Percentiles rank a stretch among this genome's conserved stretches.
Evolutionary conservation across 2,888 invertebrate genomes (phyloP).

Genomic region (Stenchaetothrips biformis): DNA sequence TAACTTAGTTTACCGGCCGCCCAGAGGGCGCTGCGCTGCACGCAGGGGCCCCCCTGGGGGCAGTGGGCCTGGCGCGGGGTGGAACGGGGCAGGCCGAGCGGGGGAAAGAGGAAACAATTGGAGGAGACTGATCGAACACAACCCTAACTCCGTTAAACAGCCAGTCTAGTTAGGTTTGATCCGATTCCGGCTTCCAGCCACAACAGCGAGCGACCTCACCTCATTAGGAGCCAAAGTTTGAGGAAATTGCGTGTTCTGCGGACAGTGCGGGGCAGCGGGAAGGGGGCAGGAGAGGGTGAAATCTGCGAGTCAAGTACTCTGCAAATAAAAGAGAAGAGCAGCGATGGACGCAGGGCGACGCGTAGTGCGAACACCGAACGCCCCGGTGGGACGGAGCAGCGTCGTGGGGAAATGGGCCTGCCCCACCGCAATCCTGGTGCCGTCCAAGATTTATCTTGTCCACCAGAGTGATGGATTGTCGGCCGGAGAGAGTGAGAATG

Average conservation of each 20-base stretch:
- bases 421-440: background rate
- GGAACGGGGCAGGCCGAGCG: background rate
- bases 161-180: constrained; percentile 17
- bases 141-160: constrained; percentile 11
- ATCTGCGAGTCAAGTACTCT: background rate
- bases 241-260: background rate
- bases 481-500: background rate
- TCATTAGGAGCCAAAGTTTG: background rate
- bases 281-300: background rate
- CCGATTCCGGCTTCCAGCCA: background rate
- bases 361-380: too few species aligned
- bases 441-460: constrained; percentile 21
- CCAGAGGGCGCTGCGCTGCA: background rate
- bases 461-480: background rate
- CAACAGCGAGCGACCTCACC: constrained; percentile 11
- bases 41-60: background rate
- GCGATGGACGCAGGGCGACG: background rate
- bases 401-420: too few species aligned
- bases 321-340: background rate
- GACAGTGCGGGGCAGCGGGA: background rate
- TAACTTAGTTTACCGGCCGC: constrained; percentile 7
- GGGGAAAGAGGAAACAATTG: constrained; percentile 8
- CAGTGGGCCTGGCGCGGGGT: background rate
- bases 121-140: background rate
- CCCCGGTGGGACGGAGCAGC: too few species aligned